Evolutionary conservation across 2,797 vertebrate genomes (phyloP).

Genomic region (Alectoris magna): DNA sequence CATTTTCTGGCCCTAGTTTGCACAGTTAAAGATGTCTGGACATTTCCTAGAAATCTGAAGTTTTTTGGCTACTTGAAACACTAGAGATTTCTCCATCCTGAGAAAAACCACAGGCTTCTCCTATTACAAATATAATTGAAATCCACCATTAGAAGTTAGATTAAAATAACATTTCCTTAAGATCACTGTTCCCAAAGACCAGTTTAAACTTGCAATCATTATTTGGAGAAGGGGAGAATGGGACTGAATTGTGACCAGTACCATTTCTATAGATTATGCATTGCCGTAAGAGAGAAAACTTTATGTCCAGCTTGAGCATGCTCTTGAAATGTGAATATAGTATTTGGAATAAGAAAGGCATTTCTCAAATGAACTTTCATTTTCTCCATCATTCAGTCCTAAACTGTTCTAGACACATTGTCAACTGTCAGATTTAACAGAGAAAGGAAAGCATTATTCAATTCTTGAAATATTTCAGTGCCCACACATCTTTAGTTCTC

Average conservation of each 20-base stretch:
- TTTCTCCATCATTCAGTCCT: conserved; percentile 40
- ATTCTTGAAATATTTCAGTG: conserved; percentile 73
- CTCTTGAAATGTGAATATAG: conserved; percentile 15
- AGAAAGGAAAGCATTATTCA: conserved; percentile 62
- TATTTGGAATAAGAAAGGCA: conserved; percentile 32
- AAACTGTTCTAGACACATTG: conserved; percentile 36
- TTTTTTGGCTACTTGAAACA: conserved; percentile 48
- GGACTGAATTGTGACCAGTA: background rate
- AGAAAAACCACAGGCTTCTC: conserved; percentile 52
- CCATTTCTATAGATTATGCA: background rate
- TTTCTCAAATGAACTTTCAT: conserved; percentile 59
- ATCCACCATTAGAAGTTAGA: conserved; percentile 47
- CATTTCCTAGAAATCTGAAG: conserved; percentile 53
- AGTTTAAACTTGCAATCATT: conserved; percentile 29
- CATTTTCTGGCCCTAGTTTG: background rate
- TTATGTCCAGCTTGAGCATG: background rate
- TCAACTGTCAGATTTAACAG: conserved; percentile 66
- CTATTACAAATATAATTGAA: conserved; percentile 51
- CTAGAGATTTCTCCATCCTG: conserved; percentile 31
- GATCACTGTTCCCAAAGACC: background rate
- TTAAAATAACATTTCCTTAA: conserved; percentile 49
- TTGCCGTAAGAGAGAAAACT: conserved; percentile 45
- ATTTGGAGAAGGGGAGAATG: background rate
- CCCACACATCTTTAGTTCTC: conserved; percentile 75
- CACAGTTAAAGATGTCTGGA: conserved; percentile 1